Conservation (phyloP, 2,113 vertebrate genomes). For the Probosciger aterrimus region DNA sequence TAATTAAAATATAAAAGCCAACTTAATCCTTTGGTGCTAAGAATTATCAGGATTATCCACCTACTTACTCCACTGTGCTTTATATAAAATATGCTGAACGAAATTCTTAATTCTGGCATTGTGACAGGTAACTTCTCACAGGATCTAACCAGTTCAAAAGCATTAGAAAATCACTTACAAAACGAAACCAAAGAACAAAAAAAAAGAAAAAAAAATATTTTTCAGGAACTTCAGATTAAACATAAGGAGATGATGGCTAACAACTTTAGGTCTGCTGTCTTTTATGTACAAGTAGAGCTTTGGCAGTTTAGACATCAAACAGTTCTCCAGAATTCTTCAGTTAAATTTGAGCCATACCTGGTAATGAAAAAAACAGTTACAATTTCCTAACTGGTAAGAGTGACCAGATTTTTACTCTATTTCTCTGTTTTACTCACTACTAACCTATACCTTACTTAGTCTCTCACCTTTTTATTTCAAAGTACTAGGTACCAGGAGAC, state of each 20-base stretch:
- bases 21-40: not conserved
- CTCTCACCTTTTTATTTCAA: not conserved
- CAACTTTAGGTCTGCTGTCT: not conserved
- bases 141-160: not conserved
- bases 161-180: not conserved
- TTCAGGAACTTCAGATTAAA: not conserved
- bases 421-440: not conserved
- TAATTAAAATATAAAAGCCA: not conserved
- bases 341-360: not conserved
- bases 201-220: not conserved
- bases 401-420: not conserved
- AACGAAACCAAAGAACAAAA: not conserved
- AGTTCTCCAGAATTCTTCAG: not conserved
- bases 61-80: not conserved
- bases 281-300: not conserved
- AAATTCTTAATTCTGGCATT: not conserved
- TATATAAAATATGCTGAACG: not conserved
- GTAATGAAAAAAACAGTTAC: not conserved
- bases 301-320: not conserved
- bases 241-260: not conserved
- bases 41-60: not conserved
- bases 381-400: not conserved
- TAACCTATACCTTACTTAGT: not conserved
- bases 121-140: not conserved
- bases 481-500: not conserved